Evolutionary conservation across 2,888 invertebrate genomes (phyloP), one percentile per base, ranked within the genome.

Genomic region (Drosophila anceps): DNA sequence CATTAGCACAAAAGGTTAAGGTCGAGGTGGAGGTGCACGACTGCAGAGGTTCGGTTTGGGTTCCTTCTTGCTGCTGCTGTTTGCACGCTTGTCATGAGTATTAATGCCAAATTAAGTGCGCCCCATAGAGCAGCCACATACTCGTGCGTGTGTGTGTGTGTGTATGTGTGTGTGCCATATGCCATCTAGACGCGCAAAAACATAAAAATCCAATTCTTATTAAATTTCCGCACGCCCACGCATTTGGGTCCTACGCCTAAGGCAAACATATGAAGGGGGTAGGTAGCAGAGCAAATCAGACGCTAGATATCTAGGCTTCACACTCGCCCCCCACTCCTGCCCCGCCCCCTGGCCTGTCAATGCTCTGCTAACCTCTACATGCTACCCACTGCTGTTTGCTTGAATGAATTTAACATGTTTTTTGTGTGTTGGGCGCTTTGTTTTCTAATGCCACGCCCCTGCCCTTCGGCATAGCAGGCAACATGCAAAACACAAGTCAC

Each of bases 121-220:
- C 67, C 76, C 84, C 71, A 65, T 65, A 78, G 66, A 58, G 75
- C 74, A 67, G 44, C 35, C 66, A 63, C 68, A 60, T 4, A 24
- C 24, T 24, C 24, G 24, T 24, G 24, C 24, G 4, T 24, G 24
- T 24, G 24, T 24, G 24, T 24, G 24, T 24, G 2, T 24, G 24
- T 24, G 24, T 24, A 4, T 7, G 27, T 29, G n/a, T 46, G n/a
- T 37, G 29, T n/a, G 29, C 68, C 81, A 83, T 80, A 81, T 76
- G 81, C 70, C 84, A 79, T 69, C 76, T 76, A 70, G 66, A 58
- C 46, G 85, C 77, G 74, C 68, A 70, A 69, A 88, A 88, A 88
- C 84, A 88, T 84, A 88, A 88, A 84, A 84, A 88, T 84, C 81
- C 83, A 79, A 85, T 88, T 88, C 84, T 84, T 84, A 84, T 84